A percentile compares a stretch with the other conserved stretches of the same genome.
Evolutionary conservation across 1,140 invertebrate genomes (phyloP).

Genomic region (Hermatobates lingyangjiaoensis): DNA sequence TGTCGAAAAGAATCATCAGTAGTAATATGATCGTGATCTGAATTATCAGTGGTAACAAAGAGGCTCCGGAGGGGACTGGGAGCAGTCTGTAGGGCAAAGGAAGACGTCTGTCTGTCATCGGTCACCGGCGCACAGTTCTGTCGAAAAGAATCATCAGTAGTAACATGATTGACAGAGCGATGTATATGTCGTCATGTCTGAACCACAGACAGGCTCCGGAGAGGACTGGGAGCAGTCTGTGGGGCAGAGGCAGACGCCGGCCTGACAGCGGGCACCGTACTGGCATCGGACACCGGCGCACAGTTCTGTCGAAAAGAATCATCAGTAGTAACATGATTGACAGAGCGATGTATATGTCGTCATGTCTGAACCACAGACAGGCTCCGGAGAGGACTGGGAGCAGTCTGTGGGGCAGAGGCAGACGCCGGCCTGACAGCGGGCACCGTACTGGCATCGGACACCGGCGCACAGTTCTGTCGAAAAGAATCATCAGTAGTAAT

Average conservation of each 20-base stretch:
- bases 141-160: no score
- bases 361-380: conserved; percentile 68
- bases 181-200: conserved; percentile 57
- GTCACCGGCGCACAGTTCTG: no score
- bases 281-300: no score
- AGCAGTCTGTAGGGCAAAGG: no score
- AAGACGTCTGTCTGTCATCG: no score
- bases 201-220: conserved; percentile 61
- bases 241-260: conserved; percentile 72
- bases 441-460: conserved; percentile 59
- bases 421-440: conserved; percentile 56
- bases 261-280: conserved; percentile 59
- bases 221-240: conserved; percentile 35
- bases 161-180: conserved; percentile 37
- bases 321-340: no score
- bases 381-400: conserved; percentile 27
- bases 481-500: no score
- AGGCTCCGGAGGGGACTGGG: no score
- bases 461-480: conserved; percentile 62
- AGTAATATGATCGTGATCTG: no score
- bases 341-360: conserved; percentile 60
- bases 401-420: conserved; percentile 72
- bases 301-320: conserved; percentile 45
- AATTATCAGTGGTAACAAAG: no score
- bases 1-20: no score